A percentile compares a stretch with the other conserved stretches of the same genome.
Evolutionary conservation across 2,113 vertebrate species (phyloP).

Genomic region (Lanius collurio): DNA sequence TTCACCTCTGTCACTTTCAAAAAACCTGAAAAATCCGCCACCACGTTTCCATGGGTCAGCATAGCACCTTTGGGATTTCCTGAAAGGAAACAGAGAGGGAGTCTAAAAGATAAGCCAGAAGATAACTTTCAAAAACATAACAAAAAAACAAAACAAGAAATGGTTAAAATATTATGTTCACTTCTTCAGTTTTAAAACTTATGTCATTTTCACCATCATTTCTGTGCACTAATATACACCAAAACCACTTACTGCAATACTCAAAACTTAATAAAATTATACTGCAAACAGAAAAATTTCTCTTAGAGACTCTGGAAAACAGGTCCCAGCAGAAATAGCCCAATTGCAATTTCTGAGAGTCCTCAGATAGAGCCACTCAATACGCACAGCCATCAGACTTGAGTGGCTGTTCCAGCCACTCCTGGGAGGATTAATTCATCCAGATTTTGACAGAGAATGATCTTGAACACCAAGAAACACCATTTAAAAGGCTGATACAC

Average conservation of each 20-base stretch:
- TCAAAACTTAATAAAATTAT: neutral
- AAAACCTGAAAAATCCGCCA: slow-evolving; percentile 97
- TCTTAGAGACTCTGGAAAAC: neutral
- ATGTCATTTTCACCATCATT: rapidly evolving
- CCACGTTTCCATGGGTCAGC: slow-evolving; percentile 96
- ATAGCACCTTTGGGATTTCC: slow-evolving; percentile 98
- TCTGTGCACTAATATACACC: neutral
- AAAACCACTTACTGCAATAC: neutral
- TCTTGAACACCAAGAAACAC: neutral
- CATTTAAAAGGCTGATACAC: neutral
- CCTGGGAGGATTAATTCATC: neutral
- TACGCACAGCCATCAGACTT: neutral
- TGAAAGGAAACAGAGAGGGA: slow-evolving; percentile 62
- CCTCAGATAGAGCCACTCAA: neutral
- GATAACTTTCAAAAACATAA: neutral
- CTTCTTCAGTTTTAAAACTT: neutral
- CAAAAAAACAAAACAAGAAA: neutral
- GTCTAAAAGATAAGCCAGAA: neutral
- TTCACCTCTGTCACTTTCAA: slow-evolving; percentile 98
- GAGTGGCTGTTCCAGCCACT: neutral
- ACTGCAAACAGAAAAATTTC: neutral
- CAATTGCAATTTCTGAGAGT: neutral
- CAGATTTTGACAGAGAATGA: neutral
- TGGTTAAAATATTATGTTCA: neutral
- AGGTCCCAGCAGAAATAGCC: neutral